phyloP scores from a whole-genome alignment of 2,797 vertebrate species.

The Setipinna tenuifilis region DNA sequence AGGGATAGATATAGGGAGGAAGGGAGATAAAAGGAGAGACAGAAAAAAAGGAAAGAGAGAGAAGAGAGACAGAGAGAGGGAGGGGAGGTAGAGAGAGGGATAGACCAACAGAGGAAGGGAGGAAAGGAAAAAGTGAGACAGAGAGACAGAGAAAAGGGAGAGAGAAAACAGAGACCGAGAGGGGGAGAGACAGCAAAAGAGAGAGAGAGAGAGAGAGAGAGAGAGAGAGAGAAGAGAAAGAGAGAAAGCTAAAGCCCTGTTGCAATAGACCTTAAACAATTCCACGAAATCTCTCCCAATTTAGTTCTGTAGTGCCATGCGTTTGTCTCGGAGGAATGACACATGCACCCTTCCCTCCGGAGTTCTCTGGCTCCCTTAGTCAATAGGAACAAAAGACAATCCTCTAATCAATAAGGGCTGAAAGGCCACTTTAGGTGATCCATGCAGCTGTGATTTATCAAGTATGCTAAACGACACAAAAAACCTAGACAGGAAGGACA shows the following conservation, averaged over 20 bases:
- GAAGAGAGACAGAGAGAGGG: too few species aligned
- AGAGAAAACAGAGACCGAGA: too few species aligned
- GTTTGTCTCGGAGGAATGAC: not conserved
- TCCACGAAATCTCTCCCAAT: not conserved
- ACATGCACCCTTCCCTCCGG: not conserved
- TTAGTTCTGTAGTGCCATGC: not conserved
- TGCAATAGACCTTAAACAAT: not conserved
- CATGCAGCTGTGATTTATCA: not conserved
- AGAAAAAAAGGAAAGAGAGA: too few species aligned
- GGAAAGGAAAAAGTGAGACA: too few species aligned
- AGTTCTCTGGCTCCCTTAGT: not conserved
- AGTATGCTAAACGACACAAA: not conserved
- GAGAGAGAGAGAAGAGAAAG: not conserved
- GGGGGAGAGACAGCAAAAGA: not conserved
- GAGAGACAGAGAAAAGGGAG: not conserved
- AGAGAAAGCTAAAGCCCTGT: not conserved
- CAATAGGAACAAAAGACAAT: slow-evolving; percentile 19
- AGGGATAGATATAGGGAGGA: too few species aligned
- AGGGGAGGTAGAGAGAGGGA: too few species aligned
- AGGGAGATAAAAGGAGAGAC: too few species aligned
- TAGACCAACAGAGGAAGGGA: too few species aligned
- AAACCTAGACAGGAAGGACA: not conserved
- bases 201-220: not conserved
- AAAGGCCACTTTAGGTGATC: not conserved
- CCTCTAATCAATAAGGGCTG: not conserved